Evolutionary conservation across 2,888 invertebrate genomes (phyloP).

Genomic region (Carabus problematicus): DNA sequence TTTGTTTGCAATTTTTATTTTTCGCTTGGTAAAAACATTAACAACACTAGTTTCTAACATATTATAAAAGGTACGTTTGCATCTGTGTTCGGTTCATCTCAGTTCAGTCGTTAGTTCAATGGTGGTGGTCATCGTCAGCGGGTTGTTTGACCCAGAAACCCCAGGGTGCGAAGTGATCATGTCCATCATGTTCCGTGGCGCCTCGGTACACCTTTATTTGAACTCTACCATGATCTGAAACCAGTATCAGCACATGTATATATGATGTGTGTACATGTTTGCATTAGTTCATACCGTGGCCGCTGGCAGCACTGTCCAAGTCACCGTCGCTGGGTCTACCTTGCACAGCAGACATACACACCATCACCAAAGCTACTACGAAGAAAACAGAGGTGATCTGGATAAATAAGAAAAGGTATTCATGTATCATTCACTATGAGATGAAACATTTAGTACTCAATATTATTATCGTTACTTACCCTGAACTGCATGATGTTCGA

Average conservation of each 20-base stretch:
- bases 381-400: slow-evolving; percentile 35
- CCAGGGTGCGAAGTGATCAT: slow-evolving; percentile 71
- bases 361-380: slow-evolving; percentile 28
- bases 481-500: slow-evolving; percentile 27
- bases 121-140: slow-evolving; percentile 64
- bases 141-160: slow-evolving; percentile 78
- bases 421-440: neutral
- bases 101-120: slow-evolving; percentile 46
- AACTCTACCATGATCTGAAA: slow-evolving; percentile 67
- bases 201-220: slow-evolving; percentile 79
- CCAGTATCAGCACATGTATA: neutral
- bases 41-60: slow-evolving; percentile 15
- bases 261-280: neutral
- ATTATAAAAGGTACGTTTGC: slow-evolving; percentile 3
- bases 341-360: slow-evolving; percentile 23
- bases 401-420: neutral
- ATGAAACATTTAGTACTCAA: neutral
- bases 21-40: slow-evolving; percentile 13
- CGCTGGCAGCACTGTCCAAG: slow-evolving; percentile 44
- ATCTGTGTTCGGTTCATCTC: slow-evolving; percentile 20
- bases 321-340: slow-evolving; percentile 35
- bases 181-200: slow-evolving; percentile 67
- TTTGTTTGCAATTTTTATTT: slow-evolving; percentile 13
- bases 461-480: slow-evolving; percentile 19
- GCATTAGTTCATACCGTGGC: slow-evolving; percentile 33